Evolutionary conservation across 2,113 vertebrate genomes (phyloP).

Genomic region (Acanthisitta chloris): DNA sequence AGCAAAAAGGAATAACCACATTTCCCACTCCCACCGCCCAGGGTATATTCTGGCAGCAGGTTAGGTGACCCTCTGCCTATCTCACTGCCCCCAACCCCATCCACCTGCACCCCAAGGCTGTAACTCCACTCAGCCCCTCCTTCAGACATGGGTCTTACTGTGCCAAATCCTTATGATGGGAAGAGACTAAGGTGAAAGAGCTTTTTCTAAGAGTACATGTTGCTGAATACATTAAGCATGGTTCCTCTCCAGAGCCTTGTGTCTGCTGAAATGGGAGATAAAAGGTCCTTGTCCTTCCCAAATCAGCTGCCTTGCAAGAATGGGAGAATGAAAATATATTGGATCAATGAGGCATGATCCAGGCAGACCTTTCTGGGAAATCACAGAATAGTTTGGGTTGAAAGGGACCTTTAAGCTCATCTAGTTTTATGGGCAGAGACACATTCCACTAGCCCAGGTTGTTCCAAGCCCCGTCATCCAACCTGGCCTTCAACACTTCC

Average conservation of each 20-base stretch:
- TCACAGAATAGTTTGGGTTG: neutral
- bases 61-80: accelerated
- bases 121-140: neutral
- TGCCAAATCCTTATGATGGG: neutral
- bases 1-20: neutral
- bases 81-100: neutral
- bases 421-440: accelerated
- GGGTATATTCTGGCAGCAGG: neutral
- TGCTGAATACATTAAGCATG: neutral
- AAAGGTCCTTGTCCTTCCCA: neutral
- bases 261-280: neutral
- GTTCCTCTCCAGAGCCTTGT: neutral
- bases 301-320: neutral
- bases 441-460: accelerated
- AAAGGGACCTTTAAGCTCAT: neutral
- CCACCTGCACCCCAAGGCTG: neutral
- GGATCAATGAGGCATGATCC: accelerated
- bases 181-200: neutral
- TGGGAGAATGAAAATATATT: neutral
- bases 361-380: neutral
- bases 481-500: accelerated
- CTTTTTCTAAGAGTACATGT: neutral
- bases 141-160: neutral
- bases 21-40: accelerated
- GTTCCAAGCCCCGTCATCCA: neutral